Conservation (phyloP, 1,140 invertebrate species). For the Drosophila sproati region DNA sequence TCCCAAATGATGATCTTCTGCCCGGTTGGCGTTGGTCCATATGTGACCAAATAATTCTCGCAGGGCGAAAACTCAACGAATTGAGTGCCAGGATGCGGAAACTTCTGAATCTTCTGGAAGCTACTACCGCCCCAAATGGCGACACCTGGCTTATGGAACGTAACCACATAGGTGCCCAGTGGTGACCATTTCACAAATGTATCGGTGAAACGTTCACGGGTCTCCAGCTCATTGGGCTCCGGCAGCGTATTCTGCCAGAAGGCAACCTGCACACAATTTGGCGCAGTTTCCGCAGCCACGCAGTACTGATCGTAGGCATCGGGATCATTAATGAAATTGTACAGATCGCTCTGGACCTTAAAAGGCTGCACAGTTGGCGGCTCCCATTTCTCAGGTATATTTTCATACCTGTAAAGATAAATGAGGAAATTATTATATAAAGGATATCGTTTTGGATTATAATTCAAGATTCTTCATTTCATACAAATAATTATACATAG, state of each 20-base stretch:
- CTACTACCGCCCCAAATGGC: slow-evolving; percentile 98
- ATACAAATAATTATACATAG: no score
- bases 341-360: slow-evolving; percentile 94
- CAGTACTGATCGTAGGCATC: slow-evolving; percentile 98
- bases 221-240: slow-evolving; percentile 93
- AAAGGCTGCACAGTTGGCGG: slow-evolving; percentile 94
- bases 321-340: slow-evolving; percentile 95
- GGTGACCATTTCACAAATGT: slow-evolving; percentile 99
- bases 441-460: background rate
- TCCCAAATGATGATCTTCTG: slow-evolving; percentile 96
- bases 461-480: no score
- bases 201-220: slow-evolving; percentile 89
- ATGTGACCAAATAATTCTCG: slow-evolving; percentile 98
- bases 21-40: slow-evolving; percentile 90
- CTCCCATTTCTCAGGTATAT: slow-evolving; percentile 96
- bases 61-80: slow-evolving; percentile 99
- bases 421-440: background rate
- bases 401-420: slow-evolving; percentile 89
- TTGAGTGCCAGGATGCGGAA: slow-evolving; percentile 95
- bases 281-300: slow-evolving; percentile 92
- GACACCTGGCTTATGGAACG: slow-evolving; percentile 97
- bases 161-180: slow-evolving; percentile 97
- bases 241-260: slow-evolving; percentile 96
- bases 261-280: slow-evolving; percentile 89
- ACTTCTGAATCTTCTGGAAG: slow-evolving; percentile 96